These are phyloP conservation scores for Tympanoctomys barrerae DNA, from an alignment of 2,797 vertebrate species.

Conservation along the genomic window DNA sequence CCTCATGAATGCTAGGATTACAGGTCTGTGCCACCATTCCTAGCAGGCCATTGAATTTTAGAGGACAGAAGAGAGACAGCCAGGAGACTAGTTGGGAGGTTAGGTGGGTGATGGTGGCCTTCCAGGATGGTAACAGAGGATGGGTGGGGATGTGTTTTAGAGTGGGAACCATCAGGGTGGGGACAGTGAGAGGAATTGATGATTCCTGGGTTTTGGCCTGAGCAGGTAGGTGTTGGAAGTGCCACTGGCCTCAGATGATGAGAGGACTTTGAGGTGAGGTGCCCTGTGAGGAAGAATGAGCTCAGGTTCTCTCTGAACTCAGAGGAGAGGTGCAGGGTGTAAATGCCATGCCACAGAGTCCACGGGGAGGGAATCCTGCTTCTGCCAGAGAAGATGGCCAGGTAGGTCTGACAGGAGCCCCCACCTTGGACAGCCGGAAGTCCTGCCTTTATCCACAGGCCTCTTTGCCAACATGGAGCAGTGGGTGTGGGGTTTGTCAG, in stretches of 20 bases:
- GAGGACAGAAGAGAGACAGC: not conserved
- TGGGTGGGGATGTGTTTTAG: not conserved
- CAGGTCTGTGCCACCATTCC: not conserved
- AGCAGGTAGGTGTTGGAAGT: constrained; percentile 33
- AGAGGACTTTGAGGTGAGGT: not conserved
- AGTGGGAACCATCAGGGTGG: not conserved
- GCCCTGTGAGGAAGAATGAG: not conserved
- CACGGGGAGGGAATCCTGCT: not conserved
- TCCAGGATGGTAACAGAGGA: not conserved
- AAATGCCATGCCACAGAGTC: not conserved
- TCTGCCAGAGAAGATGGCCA: not conserved
- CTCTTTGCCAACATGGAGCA: constrained; percentile 4
- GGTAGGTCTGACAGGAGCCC: not conserved
- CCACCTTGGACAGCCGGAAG: not conserved
- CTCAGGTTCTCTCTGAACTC: not conserved
- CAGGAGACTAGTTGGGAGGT: not conserved
- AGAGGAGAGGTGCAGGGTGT: not conserved
- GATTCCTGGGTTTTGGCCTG: constrained; percentile 31
- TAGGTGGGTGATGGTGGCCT: not conserved
- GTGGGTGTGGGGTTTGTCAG: not conserved
- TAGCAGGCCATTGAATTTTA: not conserved
- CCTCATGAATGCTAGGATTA: not conserved
- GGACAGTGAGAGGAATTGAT: not conserved
- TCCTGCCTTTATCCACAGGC: not conserved
- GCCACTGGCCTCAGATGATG: constrained; percentile 54